phyloP scores from a whole-genome alignment of 2,888 invertebrate species.

The Theretra japonica region DNA sequence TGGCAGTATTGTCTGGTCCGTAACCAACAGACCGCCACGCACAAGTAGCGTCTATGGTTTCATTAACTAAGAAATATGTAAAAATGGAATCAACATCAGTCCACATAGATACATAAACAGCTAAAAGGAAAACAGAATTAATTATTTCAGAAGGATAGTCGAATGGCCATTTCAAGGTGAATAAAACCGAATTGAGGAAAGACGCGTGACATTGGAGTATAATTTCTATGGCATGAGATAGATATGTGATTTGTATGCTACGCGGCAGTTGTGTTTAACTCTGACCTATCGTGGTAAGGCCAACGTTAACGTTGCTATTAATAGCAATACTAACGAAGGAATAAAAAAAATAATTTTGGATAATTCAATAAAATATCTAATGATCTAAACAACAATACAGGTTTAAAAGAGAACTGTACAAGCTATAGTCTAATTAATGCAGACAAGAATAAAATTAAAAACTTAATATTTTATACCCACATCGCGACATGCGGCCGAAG shows the following conservation, averaged over 20 bases:
- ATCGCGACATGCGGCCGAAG: constrained; percentile 2
- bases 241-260: constrained; percentile 2
- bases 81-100: not conserved
- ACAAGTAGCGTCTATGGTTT: not conserved
- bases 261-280: not conserved
- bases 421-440: not conserved
- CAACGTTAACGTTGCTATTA: not conserved
- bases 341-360: not conserved
- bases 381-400: no score
- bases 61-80: not conserved
- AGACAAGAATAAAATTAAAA: not conserved
- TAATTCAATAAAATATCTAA: no score
- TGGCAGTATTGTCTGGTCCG: no score
- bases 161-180: constrained; percentile 2
- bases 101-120: not conserved
- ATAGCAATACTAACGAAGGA: not conserved
- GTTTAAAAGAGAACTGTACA: no score
- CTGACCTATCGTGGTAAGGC: constrained; percentile 1
- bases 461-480: not conserved
- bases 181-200: not conserved
- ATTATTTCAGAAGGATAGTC: constrained; percentile 4
- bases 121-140: not conserved
- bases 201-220: not conserved
- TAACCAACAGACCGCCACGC: no score
- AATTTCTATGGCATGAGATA: constrained; percentile 6